Evolutionary conservation across 2,888 invertebrate genomes (phyloP), one percentile per base, ranked within the genome.

Genomic region (Ferdinandea cuprea): DNA sequence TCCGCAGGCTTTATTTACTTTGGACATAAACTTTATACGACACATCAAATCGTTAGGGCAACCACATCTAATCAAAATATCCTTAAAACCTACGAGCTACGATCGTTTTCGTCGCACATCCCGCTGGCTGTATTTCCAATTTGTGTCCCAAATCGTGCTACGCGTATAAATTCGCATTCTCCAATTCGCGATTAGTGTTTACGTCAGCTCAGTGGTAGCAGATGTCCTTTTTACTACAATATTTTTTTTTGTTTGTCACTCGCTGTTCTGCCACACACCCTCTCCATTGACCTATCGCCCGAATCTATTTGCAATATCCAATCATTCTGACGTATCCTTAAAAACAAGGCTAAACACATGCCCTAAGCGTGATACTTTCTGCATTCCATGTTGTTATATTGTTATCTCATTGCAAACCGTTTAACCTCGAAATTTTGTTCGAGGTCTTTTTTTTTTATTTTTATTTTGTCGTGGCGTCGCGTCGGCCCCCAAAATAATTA

Each of bases 61-160:
- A 54, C 68, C 37, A 54, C 17, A 59, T 63, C 42, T 48, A 61
- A 79, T 79, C 68, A 42, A 68, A 59, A 73, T 73, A 8, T 28
- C 37, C 17, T 37, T 52, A 32, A 32, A 11, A 52, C 17, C 32
- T 6, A 28, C 50, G 25, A 28, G 17, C 30, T 4, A 25, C 3
- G 25, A 17, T 44, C 44, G 40, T 15, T 15, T 37, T 58, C 8
- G 30, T 7, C 25, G 30, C 50, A 32, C 59, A 72, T 44, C 37
- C 44, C 61, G 48, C 0, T 32, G 54, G 80, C 32, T 50, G 21
- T 59, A 54, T 76, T 66, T 77, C 81, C 63, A 77, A 77, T 81
- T 77, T 48, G 50, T 17, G 40, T n/a, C 25, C 30, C 30, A n/a
- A 77, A 76, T 76, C 81, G 77, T 81, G 81, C 71, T 58, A 71